Evolutionary conservation across 2,888 invertebrate genomes (phyloP).

Genomic region (Buathra laborator): DNA sequence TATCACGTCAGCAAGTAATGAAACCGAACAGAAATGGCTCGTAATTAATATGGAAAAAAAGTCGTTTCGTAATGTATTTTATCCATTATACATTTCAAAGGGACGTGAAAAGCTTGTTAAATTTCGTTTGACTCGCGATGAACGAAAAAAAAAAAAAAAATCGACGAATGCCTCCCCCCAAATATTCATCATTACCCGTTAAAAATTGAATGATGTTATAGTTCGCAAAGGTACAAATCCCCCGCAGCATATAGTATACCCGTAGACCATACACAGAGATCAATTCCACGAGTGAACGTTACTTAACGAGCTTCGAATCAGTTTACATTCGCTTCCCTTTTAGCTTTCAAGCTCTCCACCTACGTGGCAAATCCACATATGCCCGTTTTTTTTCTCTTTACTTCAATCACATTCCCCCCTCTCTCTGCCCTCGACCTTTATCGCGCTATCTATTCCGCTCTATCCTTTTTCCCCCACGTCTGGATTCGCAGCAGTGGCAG

Average conservation of each 20-base stretch:
- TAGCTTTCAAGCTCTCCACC: conserved; percentile 55
- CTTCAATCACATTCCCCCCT: conserved; percentile 48
- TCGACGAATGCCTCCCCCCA: background rate
- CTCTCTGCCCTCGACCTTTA: conserved; percentile 22
- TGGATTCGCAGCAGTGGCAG: conserved; percentile 48
- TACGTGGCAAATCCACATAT: conserved; percentile 53
- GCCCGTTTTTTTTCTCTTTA: conserved; percentile 54
- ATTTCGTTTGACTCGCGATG: background rate
- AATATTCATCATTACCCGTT: conserved; percentile 26
- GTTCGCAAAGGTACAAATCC: conserved; percentile 7
- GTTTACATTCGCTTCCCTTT: conserved; percentile 70
- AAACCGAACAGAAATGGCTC: background rate
- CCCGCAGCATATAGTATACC: background rate
- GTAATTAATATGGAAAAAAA: background rate
- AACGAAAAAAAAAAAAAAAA: background rate
- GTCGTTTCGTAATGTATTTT: background rate
- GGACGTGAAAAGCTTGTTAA: background rate
- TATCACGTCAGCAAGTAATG: background rate
- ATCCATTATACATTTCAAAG: background rate
- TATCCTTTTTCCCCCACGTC: conserved; percentile 34
- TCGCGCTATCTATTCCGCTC: conserved; percentile 20
- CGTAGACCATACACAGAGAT: conserved; percentile 19
- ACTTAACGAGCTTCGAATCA: conserved; percentile 71
- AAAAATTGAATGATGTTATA: conserved; percentile 15
- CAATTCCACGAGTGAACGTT: conserved; percentile 61